These are phyloP conservation scores for Rhizoglyphus robini DNA, from an alignment of 1,140 invertebrate species.

Conservation along the genomic window DNA sequence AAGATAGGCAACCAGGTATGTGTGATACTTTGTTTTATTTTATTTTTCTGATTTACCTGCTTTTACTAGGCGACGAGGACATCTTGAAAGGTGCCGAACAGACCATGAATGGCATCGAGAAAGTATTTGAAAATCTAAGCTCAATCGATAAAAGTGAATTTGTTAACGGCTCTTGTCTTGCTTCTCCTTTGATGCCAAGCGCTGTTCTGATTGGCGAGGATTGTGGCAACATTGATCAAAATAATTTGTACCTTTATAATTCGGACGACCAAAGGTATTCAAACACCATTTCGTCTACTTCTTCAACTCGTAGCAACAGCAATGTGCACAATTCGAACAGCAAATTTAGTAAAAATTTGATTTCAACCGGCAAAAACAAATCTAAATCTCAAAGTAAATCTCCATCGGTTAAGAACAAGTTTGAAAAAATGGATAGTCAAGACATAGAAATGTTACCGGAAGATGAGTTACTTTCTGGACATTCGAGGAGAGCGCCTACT, in stretches of 20 bases:
- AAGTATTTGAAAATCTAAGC: slow-evolving; percentile 27
- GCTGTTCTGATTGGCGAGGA: background rate
- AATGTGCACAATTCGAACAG: background rate
- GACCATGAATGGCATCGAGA: slow-evolving; percentile 29
- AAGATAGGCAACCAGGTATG: slow-evolving; percentile 15
- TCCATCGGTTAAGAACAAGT: background rate
- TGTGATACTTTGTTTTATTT: background rate
- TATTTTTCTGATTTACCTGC: background rate
- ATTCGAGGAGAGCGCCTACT: slow-evolving; percentile 52
- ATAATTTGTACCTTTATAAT: background rate
- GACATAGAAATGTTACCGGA: background rate
- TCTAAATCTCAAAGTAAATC: background rate
- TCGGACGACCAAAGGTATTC: slow-evolving; percentile 7
- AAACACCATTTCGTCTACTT: slow-evolving; percentile 11
- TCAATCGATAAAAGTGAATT: slow-evolving; percentile 4
- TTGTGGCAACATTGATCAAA: background rate
- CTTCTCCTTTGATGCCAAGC: background rate
- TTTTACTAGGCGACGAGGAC: slow-evolving; percentile 17
- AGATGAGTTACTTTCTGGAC: background rate
- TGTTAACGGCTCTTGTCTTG: background rate
- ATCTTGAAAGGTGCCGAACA: slow-evolving; percentile 26
- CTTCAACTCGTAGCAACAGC: background rate
- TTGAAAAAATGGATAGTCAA: background rate
- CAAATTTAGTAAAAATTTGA: background rate
- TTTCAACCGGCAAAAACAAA: background rate